Base-by-base conservation (phyloP, 2,888 invertebrate genomes). In the Sceliomorpha sp. region DNA sequence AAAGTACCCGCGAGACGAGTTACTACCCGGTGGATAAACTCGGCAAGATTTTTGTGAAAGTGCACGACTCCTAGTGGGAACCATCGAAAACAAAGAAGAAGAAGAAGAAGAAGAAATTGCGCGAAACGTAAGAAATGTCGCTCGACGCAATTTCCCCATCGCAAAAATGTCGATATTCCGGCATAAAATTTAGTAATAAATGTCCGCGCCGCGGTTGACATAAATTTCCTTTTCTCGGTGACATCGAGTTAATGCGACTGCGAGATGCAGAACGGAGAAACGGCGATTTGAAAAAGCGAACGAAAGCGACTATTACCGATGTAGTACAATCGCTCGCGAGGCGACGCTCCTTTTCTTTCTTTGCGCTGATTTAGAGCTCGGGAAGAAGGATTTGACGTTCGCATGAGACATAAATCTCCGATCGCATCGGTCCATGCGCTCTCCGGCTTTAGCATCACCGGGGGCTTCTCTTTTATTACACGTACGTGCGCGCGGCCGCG, bases 371-470 rank as follows among this genome's bases (percentile, higher is more conserved):
- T 69, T 69, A 69, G 55, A 48, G 69, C 48, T 37, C 31, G 31
- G 12, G 26, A 51, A 55, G 63, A 63, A 48, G 69, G 53, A 69
- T 69, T 62, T 69, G 68, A 60, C 68, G 34, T 53, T 68, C 68
- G 62, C 68, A 68, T 62, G 68, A 62, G 68, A 62, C 56, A 68
- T 68, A 68, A 68, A 68, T 68, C 68, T 62, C 56, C 62, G 44
- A 55, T 68, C 51, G 68, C 51, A 56, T 56, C 50, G 59, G 53
- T 51, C 64, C 50, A 14, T 50, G 50, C 44, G 34, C 56, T 42
- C 15, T 14, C 40, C 40, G 59, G 6, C 51, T 47, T 14, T 40
- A 17, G 60, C 50, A 56, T 62, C 62, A 67, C 53, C 48, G 42
- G 36, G 31, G 59, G 59, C 58, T 48, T 51, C 42, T 45, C 36